phyloP scores from a whole-genome alignment of 2,797 vertebrate species.

The Antennarius maculatus region DNA sequence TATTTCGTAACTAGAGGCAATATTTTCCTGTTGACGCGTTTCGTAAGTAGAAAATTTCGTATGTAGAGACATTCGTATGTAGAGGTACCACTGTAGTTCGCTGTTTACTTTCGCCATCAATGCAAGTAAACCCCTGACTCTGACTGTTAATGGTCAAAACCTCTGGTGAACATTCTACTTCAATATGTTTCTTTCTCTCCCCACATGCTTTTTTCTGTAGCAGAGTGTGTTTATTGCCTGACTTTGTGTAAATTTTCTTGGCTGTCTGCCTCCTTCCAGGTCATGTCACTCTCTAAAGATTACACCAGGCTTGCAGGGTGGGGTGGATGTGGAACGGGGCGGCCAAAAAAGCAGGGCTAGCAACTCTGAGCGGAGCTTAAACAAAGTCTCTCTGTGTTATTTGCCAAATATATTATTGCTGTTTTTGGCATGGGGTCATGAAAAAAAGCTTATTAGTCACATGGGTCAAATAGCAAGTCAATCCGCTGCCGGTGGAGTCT shows the following conservation, averaged over 20 bases:
- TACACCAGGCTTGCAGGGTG: too few relatives aligned
- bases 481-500: conserved; percentile 22
- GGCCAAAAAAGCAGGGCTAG: conserved; percentile 25
- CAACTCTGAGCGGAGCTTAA: conserved; percentile 18
- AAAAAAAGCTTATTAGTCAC: conserved; percentile 35
- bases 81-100: conserved; percentile 8
- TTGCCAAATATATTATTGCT: conserved; percentile 24
- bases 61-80: too few relatives aligned
- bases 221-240: conserved; percentile 24
- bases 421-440: conserved; percentile 24
- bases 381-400: conserved; percentile 19
- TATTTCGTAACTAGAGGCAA: too few relatives aligned
- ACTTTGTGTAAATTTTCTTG: conserved; percentile 21
- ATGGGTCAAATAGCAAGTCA: conserved; percentile 33
- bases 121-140: conserved; percentile 43
- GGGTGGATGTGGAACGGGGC: conserved; percentile 4
- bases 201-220: conserved; percentile 26
- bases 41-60: too few relatives aligned
- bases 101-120: conserved; percentile 29
- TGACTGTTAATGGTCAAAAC: conserved; percentile 8
- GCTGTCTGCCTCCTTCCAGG: conserved; percentile 25
- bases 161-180: conserved; percentile 33
- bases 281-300: conserved; percentile 24
- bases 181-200: conserved; percentile 14
- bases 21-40: too few relatives aligned